Conservation (phyloP, 2,888 invertebrate species). For the Eledona agricola region DNA sequence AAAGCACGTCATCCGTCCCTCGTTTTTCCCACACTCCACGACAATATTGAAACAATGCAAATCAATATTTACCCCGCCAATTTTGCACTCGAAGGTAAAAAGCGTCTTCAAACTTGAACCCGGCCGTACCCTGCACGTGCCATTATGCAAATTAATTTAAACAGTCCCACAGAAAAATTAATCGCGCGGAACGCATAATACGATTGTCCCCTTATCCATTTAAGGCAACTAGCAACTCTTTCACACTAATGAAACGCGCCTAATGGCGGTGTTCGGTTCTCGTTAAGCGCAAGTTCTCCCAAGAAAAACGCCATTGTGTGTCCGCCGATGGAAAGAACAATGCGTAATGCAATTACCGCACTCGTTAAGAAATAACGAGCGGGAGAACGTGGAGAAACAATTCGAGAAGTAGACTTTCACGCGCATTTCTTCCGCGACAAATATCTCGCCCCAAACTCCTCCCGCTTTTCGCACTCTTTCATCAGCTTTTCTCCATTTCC, state of each 20-base stretch:
- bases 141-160: no score
- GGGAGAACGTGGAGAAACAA: no score
- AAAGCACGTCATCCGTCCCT: constrained; percentile 10
- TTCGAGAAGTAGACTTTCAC: no score
- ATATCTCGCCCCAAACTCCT: constrained; percentile 9
- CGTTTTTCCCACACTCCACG: constrained; percentile 6
- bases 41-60: constrained; percentile 4
- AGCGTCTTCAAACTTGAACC: no score
- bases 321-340: not conserved
- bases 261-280: constrained; percentile 6
- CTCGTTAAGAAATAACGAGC: no score
- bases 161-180: no score
- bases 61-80: constrained; percentile 12
- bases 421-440: no score
- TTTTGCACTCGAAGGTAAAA: constrained; percentile 1
- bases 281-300: constrained; percentile 4
- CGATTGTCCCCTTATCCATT: not conserved
- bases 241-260: constrained; percentile 10
- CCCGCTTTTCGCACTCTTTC: no score
- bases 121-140: no score
- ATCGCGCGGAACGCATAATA: no score
- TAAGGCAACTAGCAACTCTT: constrained; percentile 4
- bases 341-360: no score
- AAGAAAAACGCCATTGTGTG: not conserved
- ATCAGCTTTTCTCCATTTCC: constrained; percentile 15